Evolutionary conservation across 1,140 invertebrate genomes (phyloP).

Genomic region (Cyclargus thomasi): DNA sequence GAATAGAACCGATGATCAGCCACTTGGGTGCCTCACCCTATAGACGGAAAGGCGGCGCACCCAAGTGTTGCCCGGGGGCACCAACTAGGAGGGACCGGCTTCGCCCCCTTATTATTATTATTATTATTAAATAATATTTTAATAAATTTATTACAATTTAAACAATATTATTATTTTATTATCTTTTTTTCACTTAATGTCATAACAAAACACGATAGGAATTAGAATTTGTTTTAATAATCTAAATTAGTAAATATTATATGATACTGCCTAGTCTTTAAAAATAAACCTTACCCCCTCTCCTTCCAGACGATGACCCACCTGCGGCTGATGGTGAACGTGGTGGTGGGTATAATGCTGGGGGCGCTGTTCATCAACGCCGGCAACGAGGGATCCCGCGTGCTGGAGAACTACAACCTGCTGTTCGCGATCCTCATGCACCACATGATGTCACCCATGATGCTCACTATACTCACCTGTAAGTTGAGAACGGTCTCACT

Average conservation of each 20-base stretch:
- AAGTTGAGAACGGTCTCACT: slow-evolving; percentile 50
- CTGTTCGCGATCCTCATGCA: slow-evolving; percentile 89
- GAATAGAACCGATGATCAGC: too few species aligned
- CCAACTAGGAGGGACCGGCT: too few species aligned
- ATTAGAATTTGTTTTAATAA: slow-evolving; percentile 4
- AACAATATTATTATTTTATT: too few species aligned
- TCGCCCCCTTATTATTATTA: too few species aligned
- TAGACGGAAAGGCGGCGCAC: too few species aligned
- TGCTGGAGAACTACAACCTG: slow-evolving; percentile 88
- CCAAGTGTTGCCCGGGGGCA: too few species aligned
- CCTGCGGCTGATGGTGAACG: slow-evolving; percentile 84
- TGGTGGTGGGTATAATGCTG: slow-evolving; percentile 83
- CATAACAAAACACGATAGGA: too few species aligned
- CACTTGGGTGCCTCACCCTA: too few species aligned
- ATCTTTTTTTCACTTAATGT: too few species aligned
- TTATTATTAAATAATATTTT: too few species aligned
- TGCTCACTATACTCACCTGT: slow-evolving; percentile 90
- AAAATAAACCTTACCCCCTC: background rate
- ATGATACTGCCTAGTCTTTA: slow-evolving; percentile 3
- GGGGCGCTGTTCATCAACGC: slow-evolving; percentile 82
- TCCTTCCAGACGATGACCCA: slow-evolving; percentile 90
- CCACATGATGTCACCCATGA: slow-evolving; percentile 90
- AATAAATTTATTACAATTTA: too few species aligned
- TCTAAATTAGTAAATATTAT: background rate
- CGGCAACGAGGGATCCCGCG: slow-evolving; percentile 82